A percentile compares a stretch with the other conserved stretches of the same genome.
Evolutionary conservation across 2,888 invertebrate species (phyloP).

Genomic region (Fissipunctia ypsillon): DNA sequence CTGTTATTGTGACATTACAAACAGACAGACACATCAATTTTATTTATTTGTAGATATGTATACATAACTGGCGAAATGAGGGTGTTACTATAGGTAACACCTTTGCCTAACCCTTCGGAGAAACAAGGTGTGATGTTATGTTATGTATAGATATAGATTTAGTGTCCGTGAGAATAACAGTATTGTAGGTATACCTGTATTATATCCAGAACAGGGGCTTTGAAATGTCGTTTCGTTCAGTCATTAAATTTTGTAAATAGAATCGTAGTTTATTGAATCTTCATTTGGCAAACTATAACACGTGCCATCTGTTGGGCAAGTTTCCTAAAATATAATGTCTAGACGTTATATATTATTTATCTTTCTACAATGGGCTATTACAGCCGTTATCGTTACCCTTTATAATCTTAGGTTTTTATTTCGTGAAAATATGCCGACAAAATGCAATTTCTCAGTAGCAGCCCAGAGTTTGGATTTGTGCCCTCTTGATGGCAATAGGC

Average conservation of each 20-base stretch:
- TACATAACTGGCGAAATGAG: no score
- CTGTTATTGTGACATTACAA: no score
- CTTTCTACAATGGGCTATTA: neutral
- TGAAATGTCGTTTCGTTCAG: neutral
- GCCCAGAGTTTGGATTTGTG: neutral
- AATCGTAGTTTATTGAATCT: neutral
- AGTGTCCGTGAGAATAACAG: neutral
- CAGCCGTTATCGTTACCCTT: neutral
- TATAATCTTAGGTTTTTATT: neutral
- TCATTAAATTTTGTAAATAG: neutral
- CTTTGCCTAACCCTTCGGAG: no score
- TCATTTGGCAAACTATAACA: conserved; percentile 1
- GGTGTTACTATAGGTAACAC: no score
- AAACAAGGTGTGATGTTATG: no score
- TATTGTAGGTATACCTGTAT: neutral
- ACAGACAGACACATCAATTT: no score
- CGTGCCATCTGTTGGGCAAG: conserved; percentile 28
- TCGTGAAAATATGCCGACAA: neutral
- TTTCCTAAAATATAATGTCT: conserved; percentile 5
- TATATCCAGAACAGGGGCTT: neutral
- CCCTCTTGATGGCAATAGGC: neutral
- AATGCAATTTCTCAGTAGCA: neutral
- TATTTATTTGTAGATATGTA: no score
- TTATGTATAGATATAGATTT: no score
- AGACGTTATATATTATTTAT: neutral